Base-by-base conservation (phyloP, 1,140 invertebrate genomes). In the Lepidurus couesii region DNA sequence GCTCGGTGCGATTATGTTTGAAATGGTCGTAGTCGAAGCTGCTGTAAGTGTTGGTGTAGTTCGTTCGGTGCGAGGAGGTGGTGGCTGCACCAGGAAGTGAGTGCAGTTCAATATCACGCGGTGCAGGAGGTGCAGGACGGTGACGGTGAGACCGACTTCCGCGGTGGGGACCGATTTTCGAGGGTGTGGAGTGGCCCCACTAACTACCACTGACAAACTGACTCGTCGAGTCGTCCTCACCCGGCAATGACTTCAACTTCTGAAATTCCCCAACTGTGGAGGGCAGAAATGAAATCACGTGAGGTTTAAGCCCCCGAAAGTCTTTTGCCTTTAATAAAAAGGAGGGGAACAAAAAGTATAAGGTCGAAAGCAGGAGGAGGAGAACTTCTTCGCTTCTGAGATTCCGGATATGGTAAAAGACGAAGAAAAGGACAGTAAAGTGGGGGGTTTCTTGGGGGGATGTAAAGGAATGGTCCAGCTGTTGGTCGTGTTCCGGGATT, bases 21-120 rank as follows among this genome's bases (percentile, higher is more conserved):
- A 65, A 65, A 21, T 65, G 53, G 13, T 21, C 16, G 53, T 65
- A n/a, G 53, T 65, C 53, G 53, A n/a, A 65, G 21, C 53, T 65
- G 53, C 53, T 65, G 53, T 65, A 65, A 65, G 53, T 65, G 53
- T 65, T 65, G 16, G 53, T n/a, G 53, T 65, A 65, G 53, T 65
- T 65, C 3, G 34, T 34, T 34, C 34, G 34, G 34, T 34, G 34
- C 34, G 53, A 65, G 21, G 21, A 65, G 8, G 21, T 21, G 53
- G 53, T 21, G 34, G 53, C 53, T 65, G 53, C 21, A 65, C 34
- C 16, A 65, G 53, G 53, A 16, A 21, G 53, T 65, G 53, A 13
- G 53, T 65, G 53, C 53, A 65, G 53, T 65, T 65, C 53, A 65
- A 65, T 6, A 65, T 65, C 53, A 65, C 53, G n/a, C n/a, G 53